A percentile compares a stretch with the other conserved stretches of the same genome.
These are phyloP conservation scores for Pimephales promelas DNA, from an alignment of 2,113 vertebrate species.

Conservation along the genomic window DNA sequence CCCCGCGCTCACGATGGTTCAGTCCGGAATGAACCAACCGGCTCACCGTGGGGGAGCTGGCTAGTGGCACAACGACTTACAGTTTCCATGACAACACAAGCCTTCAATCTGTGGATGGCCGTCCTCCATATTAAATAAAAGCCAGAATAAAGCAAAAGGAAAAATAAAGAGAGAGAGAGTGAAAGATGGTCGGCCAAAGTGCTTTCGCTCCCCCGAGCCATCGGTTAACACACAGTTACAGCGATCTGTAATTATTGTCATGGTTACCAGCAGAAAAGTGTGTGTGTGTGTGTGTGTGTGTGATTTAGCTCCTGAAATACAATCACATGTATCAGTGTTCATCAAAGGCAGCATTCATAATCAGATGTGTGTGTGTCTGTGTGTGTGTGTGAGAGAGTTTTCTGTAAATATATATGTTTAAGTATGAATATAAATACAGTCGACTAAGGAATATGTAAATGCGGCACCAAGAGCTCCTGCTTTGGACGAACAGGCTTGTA, in stretches of 20 bases:
- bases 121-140: slow-evolving; percentile 40
- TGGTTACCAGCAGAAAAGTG: slow-evolving; percentile 49
- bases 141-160: slow-evolving; percentile 17
- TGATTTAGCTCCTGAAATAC: slow-evolving; percentile 8
- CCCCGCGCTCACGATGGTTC: neutral
- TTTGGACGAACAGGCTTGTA: neutral
- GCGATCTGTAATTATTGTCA: slow-evolving; percentile 57
- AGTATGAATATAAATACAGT: neutral
- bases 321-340: neutral
- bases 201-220: slow-evolving; percentile 39
- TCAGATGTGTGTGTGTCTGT: neutral
- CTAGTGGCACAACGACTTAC: slow-evolving; percentile 35
- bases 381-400: neutral
- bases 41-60: slow-evolving; percentile 5
- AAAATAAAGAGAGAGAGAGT: slow-evolving; percentile 29
- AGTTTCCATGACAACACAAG: slow-evolving; percentile 60
- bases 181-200: slow-evolving; percentile 38
- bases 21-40: slow-evolving; percentile 39
- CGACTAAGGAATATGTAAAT: neutral
- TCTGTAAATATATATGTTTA: neutral
- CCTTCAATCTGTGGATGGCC: slow-evolving; percentile 46
- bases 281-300: neutral
- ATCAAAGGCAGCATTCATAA: neutral
- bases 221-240: slow-evolving; percentile 52
- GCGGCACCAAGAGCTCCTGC: neutral